Percentiles rank a stretch among this genome's conserved stretches.
Evolutionary conservation across 2,797 vertebrate genomes (phyloP).

Genomic region (Mus caroli): DNA sequence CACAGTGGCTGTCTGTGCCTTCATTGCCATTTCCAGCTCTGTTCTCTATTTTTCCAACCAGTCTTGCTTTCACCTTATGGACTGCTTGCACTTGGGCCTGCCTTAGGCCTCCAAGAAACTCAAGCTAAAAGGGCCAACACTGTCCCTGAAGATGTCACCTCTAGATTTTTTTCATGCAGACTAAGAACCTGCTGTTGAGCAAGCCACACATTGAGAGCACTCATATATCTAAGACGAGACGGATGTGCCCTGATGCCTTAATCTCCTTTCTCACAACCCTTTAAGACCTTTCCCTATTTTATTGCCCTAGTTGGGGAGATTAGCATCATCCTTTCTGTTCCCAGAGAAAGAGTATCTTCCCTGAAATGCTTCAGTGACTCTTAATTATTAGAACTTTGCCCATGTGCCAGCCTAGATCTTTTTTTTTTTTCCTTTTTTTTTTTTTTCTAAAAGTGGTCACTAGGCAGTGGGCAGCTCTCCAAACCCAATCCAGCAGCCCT

Average conservation of each 20-base stretch:
- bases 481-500: constrained; percentile 49
- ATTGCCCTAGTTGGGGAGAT: constrained; percentile 49
- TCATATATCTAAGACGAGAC: constrained; percentile 48
- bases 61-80: background rate
- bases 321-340: constrained; percentile 60
- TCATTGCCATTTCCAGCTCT: background rate
- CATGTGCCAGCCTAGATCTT: constrained; percentile 34
- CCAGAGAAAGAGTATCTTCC: constrained; percentile 49
- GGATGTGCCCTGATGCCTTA: background rate
- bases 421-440: background rate
- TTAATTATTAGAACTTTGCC: constrained; percentile 61
- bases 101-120: constrained; percentile 42
- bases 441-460: constrained; percentile 52
- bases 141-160: background rate
- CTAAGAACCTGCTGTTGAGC: constrained; percentile 31
- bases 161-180: background rate
- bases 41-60: background rate
- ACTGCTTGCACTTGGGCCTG: background rate
- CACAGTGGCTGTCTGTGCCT: background rate
- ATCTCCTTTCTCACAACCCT: constrained; percentile 52
- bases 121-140: background rate
- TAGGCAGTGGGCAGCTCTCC: constrained; percentile 40
- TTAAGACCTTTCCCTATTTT: constrained; percentile 60
- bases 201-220: constrained; percentile 24
- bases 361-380: constrained; percentile 5